phyloP scores from a whole-genome alignment of 2,797 vertebrate genomes.

The Garrulus glandarius region DNA sequence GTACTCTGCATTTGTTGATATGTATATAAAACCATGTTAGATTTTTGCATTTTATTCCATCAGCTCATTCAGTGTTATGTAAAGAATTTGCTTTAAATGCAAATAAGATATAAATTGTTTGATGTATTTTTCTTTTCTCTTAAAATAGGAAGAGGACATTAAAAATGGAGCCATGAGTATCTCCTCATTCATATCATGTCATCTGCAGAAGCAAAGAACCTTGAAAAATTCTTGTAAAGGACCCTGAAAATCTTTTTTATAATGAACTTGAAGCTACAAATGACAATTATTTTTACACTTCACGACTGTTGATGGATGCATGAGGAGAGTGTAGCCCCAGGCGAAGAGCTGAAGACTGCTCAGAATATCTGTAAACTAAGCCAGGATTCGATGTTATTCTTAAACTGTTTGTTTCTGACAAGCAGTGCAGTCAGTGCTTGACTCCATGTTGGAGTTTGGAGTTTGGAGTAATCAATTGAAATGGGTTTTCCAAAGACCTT shows the following conservation, averaged over 20 bases:
- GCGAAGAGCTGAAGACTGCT: neutral
- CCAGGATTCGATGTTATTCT: neutral
- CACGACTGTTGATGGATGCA: neutral
- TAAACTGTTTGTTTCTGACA: constrained; percentile 1
- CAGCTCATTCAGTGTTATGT: neutral
- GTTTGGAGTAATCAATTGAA: neutral
- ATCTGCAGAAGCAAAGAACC: neutral
- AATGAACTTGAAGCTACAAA: constrained; percentile 1
- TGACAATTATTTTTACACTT: neutral
- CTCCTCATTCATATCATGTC: neutral
- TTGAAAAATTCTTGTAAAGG: neutral
- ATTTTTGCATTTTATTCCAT: neutral
- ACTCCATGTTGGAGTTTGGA: constrained; percentile 14
- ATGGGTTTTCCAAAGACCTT: neutral
- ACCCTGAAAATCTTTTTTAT: neutral
- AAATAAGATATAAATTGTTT: neutral
- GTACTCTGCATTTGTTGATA: neutral
- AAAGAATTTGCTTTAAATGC: neutral
- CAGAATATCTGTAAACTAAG: neutral
- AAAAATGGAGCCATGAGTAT: neutral
- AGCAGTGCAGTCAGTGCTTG: neutral
- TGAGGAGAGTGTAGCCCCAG: neutral
- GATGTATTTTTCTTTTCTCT: constrained; percentile 15
- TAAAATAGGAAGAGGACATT: constrained; percentile 74
- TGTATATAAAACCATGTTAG: neutral